Conservation (phyloP, 2,113 vertebrate species). For the Pterophyllum scalare region DNA sequence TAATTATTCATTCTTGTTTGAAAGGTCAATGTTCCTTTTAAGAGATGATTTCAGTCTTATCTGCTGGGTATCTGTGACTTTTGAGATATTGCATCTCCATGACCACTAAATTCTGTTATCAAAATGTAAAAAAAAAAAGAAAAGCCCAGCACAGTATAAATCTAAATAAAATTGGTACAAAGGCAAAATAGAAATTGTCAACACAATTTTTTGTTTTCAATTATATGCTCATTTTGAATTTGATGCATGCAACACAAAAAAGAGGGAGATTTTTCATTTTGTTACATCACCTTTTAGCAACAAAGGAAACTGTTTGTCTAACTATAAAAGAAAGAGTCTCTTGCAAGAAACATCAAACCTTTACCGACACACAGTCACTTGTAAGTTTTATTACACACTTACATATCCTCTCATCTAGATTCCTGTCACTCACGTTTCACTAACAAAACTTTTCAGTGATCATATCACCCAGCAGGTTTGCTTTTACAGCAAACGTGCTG, state of each 20-base stretch:
- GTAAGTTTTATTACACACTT: neutral
- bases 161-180: neutral
- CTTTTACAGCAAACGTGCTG: no score
- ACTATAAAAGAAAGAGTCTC: no score
- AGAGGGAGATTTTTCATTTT: neutral
- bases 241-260: neutral
- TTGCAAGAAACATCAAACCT: neutral
- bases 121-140: no score
- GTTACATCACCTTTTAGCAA: neutral
- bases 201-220: neutral
- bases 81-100: slow-evolving; percentile 37
- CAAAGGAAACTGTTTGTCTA: neutral
- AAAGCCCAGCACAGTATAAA: neutral
- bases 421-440: neutral
- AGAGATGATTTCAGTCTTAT: slow-evolving; percentile 82
- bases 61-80: slow-evolving; percentile 58
- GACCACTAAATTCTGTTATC: neutral
- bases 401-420: neutral
- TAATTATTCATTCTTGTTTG: slow-evolving; percentile 9
- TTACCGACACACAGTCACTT: neutral
- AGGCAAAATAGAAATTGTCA: neutral
- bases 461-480: no score
- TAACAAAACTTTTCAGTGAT: neutral
- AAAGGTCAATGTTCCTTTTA: slow-evolving; percentile 81
- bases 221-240: neutral